Conservation (phyloP, 2,797 vertebrate genomes). For the Perodicticus potto region DNA sequence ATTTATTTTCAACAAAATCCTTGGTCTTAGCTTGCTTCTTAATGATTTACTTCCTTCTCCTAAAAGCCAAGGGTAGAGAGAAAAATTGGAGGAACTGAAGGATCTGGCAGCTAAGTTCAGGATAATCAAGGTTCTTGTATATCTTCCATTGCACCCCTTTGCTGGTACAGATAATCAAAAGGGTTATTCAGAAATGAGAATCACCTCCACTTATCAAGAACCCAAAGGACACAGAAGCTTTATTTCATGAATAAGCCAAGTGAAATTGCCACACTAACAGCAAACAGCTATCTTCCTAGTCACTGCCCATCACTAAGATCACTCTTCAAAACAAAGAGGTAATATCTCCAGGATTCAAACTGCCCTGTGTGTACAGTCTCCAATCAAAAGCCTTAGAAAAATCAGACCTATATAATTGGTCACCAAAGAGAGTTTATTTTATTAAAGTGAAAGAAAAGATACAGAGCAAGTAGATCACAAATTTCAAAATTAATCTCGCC, state of each 20-base stretch:
- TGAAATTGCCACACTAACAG: conserved; percentile 55
- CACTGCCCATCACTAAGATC: conserved; percentile 36
- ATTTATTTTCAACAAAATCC: conserved; percentile 61
- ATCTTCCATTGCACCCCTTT: conserved; percentile 9
- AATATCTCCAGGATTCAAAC: conserved; percentile 41
- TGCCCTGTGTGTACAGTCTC: conserved; percentile 32
- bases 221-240: conserved; percentile 48
- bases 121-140: conserved; percentile 40
- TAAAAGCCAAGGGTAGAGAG: conserved; percentile 24
- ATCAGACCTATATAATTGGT: conserved; percentile 61
- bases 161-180: conserved; percentile 53
- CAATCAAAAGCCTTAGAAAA: conserved; percentile 50
- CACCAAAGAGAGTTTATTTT: conserved; percentile 41
- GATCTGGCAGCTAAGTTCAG: conserved; percentile 24
- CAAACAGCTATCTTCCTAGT: conserved; percentile 59
- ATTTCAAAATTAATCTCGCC: conserved; percentile 38
- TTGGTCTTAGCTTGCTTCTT: conserved; percentile 40
- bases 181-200: conserved; percentile 63
- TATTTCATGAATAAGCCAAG: conserved; percentile 41
- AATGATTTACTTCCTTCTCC: conserved; percentile 53
- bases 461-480: conserved; percentile 29
- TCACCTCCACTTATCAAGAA: conserved; percentile 41
- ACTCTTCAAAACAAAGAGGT: conserved; percentile 59
- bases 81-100: conserved; percentile 15
- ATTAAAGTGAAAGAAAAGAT: conserved; percentile 53